Conservation (phyloP, 35 echinoderm and acorn worm genomes). For the Acanthaster planci region DNA sequence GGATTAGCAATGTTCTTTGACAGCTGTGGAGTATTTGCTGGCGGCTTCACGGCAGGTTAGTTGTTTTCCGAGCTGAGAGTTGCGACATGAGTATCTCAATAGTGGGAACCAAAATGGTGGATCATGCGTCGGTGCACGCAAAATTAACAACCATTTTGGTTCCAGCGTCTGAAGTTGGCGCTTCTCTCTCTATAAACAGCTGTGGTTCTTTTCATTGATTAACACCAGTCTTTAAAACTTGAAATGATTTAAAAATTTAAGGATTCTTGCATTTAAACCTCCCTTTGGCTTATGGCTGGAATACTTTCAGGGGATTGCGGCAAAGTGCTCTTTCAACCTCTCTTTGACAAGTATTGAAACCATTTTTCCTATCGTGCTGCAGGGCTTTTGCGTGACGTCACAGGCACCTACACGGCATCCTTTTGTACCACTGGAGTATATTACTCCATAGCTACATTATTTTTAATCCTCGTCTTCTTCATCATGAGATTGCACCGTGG, state of each 20-base stretch:
- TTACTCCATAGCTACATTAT: neutral
- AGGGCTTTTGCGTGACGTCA: constrained; percentile 36
- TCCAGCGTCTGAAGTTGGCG: no score
- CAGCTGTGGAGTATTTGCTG: constrained; percentile 27
- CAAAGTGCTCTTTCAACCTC: neutral
- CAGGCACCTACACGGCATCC: constrained; percentile 13
- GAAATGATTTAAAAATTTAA: no score
- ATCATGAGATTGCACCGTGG: neutral
- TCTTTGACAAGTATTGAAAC: neutral
- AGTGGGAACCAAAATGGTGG: neutral
- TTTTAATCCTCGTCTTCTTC: neutral
- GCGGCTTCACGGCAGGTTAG: constrained; percentile 36
- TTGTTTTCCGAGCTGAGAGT: neutral
- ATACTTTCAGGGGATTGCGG: no score
- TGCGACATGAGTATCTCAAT: neutral
- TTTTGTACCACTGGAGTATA: constrained; percentile 13
- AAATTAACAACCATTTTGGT: neutral
- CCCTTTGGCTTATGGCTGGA: no score
- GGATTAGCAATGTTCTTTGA: constrained; percentile 33
- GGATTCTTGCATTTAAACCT: no score
- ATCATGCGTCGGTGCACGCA: neutral
- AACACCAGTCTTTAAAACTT: no score
- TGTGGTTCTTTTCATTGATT: no score
- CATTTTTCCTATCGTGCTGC: neutral
- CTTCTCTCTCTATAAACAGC: no score